Percentiles rank a stretch among this genome's conserved stretches.
Conservation (phyloP, 2,113 vertebrate genomes). For the Solea senegalensis region DNA sequence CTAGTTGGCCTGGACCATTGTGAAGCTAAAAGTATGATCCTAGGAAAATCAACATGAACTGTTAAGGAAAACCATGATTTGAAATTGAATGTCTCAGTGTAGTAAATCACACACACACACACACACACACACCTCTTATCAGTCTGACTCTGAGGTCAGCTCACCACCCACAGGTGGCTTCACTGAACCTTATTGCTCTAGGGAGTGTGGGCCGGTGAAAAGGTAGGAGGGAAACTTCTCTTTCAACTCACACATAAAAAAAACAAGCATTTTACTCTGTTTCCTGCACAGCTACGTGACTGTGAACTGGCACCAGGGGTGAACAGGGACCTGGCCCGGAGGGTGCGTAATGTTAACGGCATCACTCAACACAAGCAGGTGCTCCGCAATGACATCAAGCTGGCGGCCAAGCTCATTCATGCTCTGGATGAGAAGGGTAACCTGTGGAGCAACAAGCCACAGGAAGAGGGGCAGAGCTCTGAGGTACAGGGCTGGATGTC, state of each 20-base stretch:
- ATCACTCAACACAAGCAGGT: conserved; percentile 92
- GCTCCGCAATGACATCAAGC: conserved; percentile 92
- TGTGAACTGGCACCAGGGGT: conserved; percentile 92
- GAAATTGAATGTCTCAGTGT: too few relatives aligned
- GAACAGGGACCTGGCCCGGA: conserved; percentile 88
- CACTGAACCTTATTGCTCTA: too few relatives aligned
- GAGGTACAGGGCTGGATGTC: conserved; percentile 59
- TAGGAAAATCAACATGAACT: too few relatives aligned
- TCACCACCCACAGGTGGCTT: too few relatives aligned
- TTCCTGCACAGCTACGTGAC: conserved; percentile 84
- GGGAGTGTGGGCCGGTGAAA: too few relatives aligned
- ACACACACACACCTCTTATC: too few relatives aligned
- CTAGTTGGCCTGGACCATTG: too few relatives aligned
- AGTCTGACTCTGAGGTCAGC: too few relatives aligned
- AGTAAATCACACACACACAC: too few relatives aligned
- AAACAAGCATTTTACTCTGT: conserved; percentile 9
- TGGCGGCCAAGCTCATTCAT: conserved; percentile 91
- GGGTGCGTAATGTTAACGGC: conserved; percentile 89
- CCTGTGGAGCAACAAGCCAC: conserved; percentile 83
- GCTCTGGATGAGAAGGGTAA: conserved; percentile 87
- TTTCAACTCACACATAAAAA: neutral
- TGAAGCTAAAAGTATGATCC: too few relatives aligned
- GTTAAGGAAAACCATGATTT: too few relatives aligned
- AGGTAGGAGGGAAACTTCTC: neutral
- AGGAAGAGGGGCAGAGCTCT: conserved; percentile 68